A percentile compares a stretch with the other conserved stretches of the same genome.
Evolutionary conservation across 2,797 vertebrate species (phyloP).

Genomic region (Heliangelus exortis): DNA sequence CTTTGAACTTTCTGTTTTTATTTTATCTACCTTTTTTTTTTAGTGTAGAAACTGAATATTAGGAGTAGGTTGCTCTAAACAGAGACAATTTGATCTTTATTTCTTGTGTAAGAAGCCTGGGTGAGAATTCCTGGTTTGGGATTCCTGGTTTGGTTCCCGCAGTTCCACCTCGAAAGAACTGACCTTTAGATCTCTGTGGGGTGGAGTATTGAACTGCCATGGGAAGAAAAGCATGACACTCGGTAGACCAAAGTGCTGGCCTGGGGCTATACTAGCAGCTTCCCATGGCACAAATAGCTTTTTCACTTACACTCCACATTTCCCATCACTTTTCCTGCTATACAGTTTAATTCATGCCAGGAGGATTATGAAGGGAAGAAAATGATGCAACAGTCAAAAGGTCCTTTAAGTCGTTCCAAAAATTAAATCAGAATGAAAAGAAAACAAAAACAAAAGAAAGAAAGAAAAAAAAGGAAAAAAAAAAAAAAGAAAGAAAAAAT

Average conservation of each 20-base stretch:
- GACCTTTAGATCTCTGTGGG: conserved; percentile 37
- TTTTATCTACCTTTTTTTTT: neutral
- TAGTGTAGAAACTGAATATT: neutral
- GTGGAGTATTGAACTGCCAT: conserved; percentile 36
- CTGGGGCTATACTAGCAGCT: conserved; percentile 21
- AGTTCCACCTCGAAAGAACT: conserved; percentile 60
- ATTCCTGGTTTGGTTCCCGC: conserved; percentile 3
- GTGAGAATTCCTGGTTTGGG: neutral
- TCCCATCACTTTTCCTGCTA: conserved; percentile 82
- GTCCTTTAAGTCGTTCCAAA: conserved; percentile 73
- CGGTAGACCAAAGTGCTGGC: conserved; percentile 41
- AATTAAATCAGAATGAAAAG: conserved; percentile 20
- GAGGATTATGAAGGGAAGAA: conserved; percentile 78
- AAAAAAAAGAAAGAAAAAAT: neutral
- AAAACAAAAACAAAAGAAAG: neutral
- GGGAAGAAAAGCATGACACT: conserved; percentile 46
- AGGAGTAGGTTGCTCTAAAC: neutral
- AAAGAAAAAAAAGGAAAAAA: conserved; percentile 3
- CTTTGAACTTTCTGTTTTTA: neutral
- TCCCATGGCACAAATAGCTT: conserved; percentile 44
- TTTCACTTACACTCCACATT: conserved; percentile 44
- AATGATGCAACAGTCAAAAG: conserved; percentile 76
- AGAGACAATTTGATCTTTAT: neutral
- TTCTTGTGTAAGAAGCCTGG: neutral
- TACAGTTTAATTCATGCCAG: conserved; percentile 91